Evolutionary conservation across 2,113 vertebrate species (phyloP).

Genomic region (Dicentrarchus labrax): DNA sequence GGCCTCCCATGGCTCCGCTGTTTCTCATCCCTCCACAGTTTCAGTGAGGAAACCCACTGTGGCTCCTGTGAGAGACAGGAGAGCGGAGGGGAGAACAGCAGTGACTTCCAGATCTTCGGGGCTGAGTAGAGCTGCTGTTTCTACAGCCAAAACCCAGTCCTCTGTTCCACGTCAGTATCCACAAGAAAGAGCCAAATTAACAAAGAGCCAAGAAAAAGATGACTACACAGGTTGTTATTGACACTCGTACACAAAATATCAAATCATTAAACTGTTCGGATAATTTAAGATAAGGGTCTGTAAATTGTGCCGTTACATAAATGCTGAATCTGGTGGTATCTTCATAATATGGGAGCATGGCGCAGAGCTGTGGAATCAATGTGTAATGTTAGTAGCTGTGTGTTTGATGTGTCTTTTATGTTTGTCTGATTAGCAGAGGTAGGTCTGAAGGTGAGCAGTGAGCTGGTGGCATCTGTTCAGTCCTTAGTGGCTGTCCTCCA

Average conservation of each 20-base stretch:
- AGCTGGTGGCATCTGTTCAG: constrained; percentile 84
- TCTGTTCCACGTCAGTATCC: constrained; percentile 19
- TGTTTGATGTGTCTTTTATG: background rate
- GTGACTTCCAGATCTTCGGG: constrained; percentile 7
- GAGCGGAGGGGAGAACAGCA: constrained; percentile 17
- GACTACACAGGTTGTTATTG: constrained; percentile 38
- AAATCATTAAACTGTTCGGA: background rate
- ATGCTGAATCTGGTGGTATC: background rate
- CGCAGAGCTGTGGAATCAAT: background rate
- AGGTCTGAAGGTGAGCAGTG: constrained; percentile 75
- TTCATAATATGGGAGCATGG: background rate
- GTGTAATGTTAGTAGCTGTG: background rate
- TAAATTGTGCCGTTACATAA: background rate
- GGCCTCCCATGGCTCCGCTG: background rate
- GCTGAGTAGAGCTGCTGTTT: constrained; percentile 8
- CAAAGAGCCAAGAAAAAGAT: constrained; percentile 35
- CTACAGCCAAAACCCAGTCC: constrained; percentile 24
- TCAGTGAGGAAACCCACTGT: constrained; percentile 48
- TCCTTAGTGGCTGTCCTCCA: constrained; percentile 76
- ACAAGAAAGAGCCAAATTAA: constrained; percentile 4
- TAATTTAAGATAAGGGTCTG: background rate
- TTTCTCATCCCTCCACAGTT: constrained; percentile 18
- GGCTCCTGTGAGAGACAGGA: constrained; percentile 35
- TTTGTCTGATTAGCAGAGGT: constrained; percentile 53
- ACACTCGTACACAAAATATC: background rate